Base-by-base conservation (phyloP, 2,797 vertebrate species). In the Sebastes miniatus region DNA sequence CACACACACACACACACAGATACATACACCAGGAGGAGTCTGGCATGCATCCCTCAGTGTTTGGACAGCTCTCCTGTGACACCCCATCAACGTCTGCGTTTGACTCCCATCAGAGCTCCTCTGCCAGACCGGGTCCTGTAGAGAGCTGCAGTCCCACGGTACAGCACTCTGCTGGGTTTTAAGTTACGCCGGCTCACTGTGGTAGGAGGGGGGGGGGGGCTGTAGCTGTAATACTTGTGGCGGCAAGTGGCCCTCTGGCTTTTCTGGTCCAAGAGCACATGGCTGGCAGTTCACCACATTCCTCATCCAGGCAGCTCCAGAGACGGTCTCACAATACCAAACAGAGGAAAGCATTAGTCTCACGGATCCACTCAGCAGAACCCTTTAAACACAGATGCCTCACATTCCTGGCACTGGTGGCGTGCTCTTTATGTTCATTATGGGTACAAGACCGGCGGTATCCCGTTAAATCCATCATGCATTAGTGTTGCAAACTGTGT, bases 1-100 rank as follows among this genome's bases (percentile, higher is more conserved):
- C 63, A 50, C 62, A 62, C 72, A 8, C 1, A 20, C 34, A 59
- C 32, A 34, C 34, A 39, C 12, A 32, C 2, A 32, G 8, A 31
- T 8, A 31, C 31, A 31, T 8, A 31, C 31, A 1, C 82, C 18
- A 25, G 83, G 76, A 76, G 80, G 36, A 39, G 39, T 86, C 88
- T 89, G 90, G 85, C 78, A 72, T 74, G 78, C 57, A 68, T 88
- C 86, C 70, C 69, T 76, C 67, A 52, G 80, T 88, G 88, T 93
- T 93, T 93, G 79, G 79, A 91, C 90, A 87, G 86, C 71, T 90
- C 83, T 91, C 76, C 63, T 58, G 69, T 75, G 85, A 91, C 87
- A 87, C 89, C 78, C 82, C 82, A 87, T 92, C 89, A 89, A 9
- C 20, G 80, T 85, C 84, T 74, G 76, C 12, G 9, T 80, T 77